Evolutionary conservation across 2,113 vertebrate genomes (phyloP), one percentile per base, ranked within the genome.

Genomic region (Austrofundulus limnaeus): DNA sequence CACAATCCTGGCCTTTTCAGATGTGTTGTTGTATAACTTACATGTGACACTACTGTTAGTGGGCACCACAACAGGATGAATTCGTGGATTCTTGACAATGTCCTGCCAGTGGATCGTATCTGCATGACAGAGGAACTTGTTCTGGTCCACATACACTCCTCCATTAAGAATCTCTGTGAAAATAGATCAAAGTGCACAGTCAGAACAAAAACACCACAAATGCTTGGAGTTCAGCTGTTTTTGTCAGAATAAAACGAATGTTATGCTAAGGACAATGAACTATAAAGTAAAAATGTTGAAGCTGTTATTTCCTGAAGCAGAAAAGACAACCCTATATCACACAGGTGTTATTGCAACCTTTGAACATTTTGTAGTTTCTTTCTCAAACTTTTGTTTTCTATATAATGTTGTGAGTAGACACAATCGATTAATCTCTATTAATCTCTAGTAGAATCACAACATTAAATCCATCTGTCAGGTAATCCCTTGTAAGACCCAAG

Each of bases 41-140:
- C 96, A 99, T 85, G 92, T 87, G 31, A 88, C 89, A 71, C 96
- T 99, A 88, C 95, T 96, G 66, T 97, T 97, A 0, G 92, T 95
- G 13, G 96, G 95, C 49, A 98, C 95, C 75, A 97, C 91, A 49
- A 97, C 90, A 71, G 94, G 89, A 84, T 97, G 94, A 45, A 89
- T 87, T 55, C 93, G 88, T 2, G 94, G 91, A 76, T 94, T 95
- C 55, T 95, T 94, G 58, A 98, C 96, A 5, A 98, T 98, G 61
- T 99, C 97, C 75, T 98, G 96, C 97, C 97, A 99, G 55, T 98
- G 95, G 83, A 99, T 96, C 58, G 96, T 99, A 82, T 99, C 95
- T 1, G 95, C 95, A 34, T 98, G 96, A 85, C 97, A 99, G 14
- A 99, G 92, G 50, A 98, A 98, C 85, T 96, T 97, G 92, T 98